Percentiles rank a stretch among this genome's conserved stretches.
These are phyloP conservation scores for Caenorhabditis wallacei DNA, from an alignment of 2,888 invertebrate genomes.

Conservation along the genomic window DNA sequence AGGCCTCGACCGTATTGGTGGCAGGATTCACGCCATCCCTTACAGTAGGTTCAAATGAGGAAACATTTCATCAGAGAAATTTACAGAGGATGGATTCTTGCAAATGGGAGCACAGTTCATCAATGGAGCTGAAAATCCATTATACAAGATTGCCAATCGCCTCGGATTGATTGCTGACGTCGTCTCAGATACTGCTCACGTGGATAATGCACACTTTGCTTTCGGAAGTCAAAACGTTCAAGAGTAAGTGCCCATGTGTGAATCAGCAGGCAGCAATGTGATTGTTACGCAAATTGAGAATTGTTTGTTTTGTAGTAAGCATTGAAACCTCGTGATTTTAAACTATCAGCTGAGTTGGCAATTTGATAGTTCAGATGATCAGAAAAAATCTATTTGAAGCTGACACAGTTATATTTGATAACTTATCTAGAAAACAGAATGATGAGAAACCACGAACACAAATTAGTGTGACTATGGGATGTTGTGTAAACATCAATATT, in stretches of 20 bases:
- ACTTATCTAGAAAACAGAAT: too few relatives aligned
- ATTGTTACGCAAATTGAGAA: neutral
- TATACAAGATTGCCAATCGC: constrained; percentile 76
- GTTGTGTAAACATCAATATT: neutral
- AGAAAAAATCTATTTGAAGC: neutral
- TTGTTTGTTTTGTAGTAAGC: constrained; percentile 21
- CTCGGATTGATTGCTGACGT: constrained; percentile 64
- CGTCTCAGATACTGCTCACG: constrained; percentile 71
- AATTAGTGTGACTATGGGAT: neutral
- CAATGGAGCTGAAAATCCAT: constrained; percentile 78
- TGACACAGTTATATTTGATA: too few relatives aligned
- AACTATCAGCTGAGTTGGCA: constrained; percentile 7
- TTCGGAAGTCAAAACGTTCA: constrained; percentile 66
- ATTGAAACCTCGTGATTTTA: neutral
- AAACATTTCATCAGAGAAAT: neutral
- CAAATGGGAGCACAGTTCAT: constrained; percentile 82
- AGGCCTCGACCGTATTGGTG: constrained; percentile 74
- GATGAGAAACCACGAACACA: neutral
- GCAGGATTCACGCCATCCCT: constrained; percentile 75
- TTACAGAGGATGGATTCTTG: constrained; percentile 76
- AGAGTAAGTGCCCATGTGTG: constrained; percentile 59
- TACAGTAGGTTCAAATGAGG: constrained; percentile 61
- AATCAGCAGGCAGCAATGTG: too few relatives aligned
- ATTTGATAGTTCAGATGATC: constrained; percentile 28
- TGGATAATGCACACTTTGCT: constrained; percentile 67